Evolutionary conservation across 2,113 vertebrate species (phyloP).

Genomic region (Sorex araneus): DNA sequence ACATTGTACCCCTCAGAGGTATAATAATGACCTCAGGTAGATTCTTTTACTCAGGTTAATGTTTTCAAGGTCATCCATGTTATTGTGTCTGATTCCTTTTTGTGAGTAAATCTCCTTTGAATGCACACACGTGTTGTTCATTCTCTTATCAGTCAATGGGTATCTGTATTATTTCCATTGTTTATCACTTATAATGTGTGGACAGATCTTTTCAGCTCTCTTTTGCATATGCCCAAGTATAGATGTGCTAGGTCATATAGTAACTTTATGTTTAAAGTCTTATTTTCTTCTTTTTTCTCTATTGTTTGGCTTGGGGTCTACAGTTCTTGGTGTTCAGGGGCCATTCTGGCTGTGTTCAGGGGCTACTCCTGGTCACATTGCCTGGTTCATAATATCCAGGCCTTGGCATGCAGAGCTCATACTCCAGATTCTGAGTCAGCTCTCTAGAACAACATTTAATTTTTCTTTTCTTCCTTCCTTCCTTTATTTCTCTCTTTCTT

Average conservation of each 20-base stretch:
- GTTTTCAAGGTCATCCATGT: slow-evolving; percentile 29
- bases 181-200: not conserved
- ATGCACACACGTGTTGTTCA: not conserved
- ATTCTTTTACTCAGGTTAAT: slow-evolving; percentile 17
- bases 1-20: not conserved
- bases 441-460: too few relatives aligned
- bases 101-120: not conserved
- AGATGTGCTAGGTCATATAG: too few relatives aligned
- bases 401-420: too few relatives aligned
- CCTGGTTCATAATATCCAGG: too few relatives aligned
- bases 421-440: too few relatives aligned
- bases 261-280: not conserved
- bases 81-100: not conserved
- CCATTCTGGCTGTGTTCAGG: too few relatives aligned
- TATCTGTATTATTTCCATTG: not conserved
- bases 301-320: too few relatives aligned
- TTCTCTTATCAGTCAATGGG: not conserved
- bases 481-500: too few relatives aligned
- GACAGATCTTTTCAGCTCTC: not conserved
- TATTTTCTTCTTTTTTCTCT: too few relatives aligned
- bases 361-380: too few relatives aligned
- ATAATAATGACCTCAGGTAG: not conserved
- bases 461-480: not conserved
- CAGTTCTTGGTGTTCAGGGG: too few relatives aligned
- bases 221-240: not conserved